Base-by-base conservation (phyloP, 2,113 vertebrate species). In the Myrmecophaga tridactyla region DNA sequence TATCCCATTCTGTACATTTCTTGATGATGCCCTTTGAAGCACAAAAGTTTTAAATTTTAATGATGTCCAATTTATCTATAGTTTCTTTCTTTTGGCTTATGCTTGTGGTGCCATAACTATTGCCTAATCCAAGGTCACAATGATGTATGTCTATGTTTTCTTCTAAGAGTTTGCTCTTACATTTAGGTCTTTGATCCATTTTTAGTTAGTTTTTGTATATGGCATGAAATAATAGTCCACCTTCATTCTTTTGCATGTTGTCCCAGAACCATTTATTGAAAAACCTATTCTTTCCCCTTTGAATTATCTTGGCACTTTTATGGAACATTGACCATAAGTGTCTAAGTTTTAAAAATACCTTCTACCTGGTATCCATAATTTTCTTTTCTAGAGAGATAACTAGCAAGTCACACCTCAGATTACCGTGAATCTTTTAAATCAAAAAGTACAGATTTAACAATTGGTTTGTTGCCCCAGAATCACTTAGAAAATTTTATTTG, bases 41-140 rank as follows among this genome's bases (percentile, higher is more conserved):
- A 78, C 15, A 77, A 41, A 65, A 69, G 39, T 36, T 88, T 56
- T 56, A 6, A 56, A 65, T 80, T 81, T 76, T 51, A 39, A 72
- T 86, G 53, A 72, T 86, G 53, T 90, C 41, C 89, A 29, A 43
- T 67, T 72, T 67, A 31, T 80, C n/a, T 82, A 3, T 65, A 8
- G 72, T 75, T 72, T 53, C 41, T 93, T 90, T 96, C 78, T 34
- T 75, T 87, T n/a, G n/a, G 62, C 58, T 75, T 87, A 11, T 89
- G 62, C 31, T 92, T 93, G 82, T 73, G 41, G 3, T 86, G 18
- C 86, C 51, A 46, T 67, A 51, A 90, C 7, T 12, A n/a, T 18
- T 23, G 36, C 77, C 62, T 70, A 51, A 91, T 65, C 23, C 39
- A 63, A 67, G 36, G 39, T 76, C 31, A 41, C 21, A 36, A 67